Evolutionary conservation across 1,140 invertebrate species (phyloP).

Genomic region (Habropoda laboriosa): DNA sequence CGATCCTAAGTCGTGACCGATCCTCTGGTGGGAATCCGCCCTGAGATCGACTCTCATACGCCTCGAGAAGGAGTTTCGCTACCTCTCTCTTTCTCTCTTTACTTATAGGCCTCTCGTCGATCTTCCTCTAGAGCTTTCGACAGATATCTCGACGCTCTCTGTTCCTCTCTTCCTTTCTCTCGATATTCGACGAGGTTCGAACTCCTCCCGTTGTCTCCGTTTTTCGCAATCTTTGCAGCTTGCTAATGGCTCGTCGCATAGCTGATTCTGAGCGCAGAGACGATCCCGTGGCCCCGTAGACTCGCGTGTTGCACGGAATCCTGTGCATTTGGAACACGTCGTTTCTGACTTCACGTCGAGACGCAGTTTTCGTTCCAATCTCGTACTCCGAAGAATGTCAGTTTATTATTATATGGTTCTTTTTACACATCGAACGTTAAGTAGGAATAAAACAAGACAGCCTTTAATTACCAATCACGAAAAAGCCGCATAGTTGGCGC

Average conservation of each 20-base stretch:
- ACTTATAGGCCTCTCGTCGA: neutral
- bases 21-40: constrained; percentile 80
- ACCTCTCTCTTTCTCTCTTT: constrained; percentile 34
- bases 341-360: neutral
- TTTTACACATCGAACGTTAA: no score
- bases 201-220: constrained; percentile 4
- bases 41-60: constrained; percentile 81
- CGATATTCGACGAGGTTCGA: neutral
- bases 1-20: constrained; percentile 77
- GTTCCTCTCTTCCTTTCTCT: constrained; percentile 43
- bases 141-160: neutral
- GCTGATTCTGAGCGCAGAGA: neutral
- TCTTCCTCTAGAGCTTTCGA: constrained; percentile 26
- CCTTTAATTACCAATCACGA: neutral
- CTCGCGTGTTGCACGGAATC: constrained; percentile 28
- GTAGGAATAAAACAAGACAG: no score
- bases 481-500: neutral
- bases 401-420: no score
- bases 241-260: constrained; percentile 36
- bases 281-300: neutral
- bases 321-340: neutral
- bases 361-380: no score
- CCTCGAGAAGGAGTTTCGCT: constrained; percentile 62
- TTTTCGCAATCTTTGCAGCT: constrained; percentile 26
- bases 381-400: no score